Base-by-base conservation (phyloP, 2,113 vertebrate species). In the Solea solea region DNA sequence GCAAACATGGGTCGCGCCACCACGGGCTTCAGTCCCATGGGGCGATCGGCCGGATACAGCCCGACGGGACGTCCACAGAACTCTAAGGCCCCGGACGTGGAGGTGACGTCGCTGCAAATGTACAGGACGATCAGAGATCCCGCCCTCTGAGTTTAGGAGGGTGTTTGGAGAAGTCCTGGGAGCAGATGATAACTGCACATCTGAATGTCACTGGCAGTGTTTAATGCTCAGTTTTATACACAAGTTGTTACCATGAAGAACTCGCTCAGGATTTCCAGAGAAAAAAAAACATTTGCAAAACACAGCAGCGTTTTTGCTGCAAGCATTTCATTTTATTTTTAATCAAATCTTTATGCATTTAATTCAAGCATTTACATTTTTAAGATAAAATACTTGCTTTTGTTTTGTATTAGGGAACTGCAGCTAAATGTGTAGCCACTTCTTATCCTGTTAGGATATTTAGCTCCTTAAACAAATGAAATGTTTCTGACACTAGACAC, bases 21-120 rank as follows among this genome's bases (percentile, higher is more conserved):
- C 54, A 57, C 84, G 0, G 85, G 88, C 4, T 93, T 93, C 82
- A 93, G 87, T 9, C 92, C 92, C 10, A 90, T 92, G 52, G 89
- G 91, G 0, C 92, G 93, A 0, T 93, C 92, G 0, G 93, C 93
- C 0, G 91, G 93, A 0, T 94, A 94, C 92, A 94, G 94, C 80
- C 93, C 93, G 1, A 89, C 86, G 0, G 91, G 80, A 15, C 89
- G 82, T 0, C 80, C 85, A 5, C 91, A 90, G 74, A 92, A 86
- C 58, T 21, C 58, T 44, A 93, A 81, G 69, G 74, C 7, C 4
- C 74, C 72, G 4, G 88, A 88, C 0, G 88, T 91, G 73, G 87
- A 90, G 72, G 91, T 62, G 58, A 92, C 91, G 0, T 92, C 91
- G 2, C 84, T 94, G n/a, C 93, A 94, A 86, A 90, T 90, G 89